Evolutionary conservation across 2,888 invertebrate genomes (phyloP), one percentile per base, ranked within the genome.

Genomic region (Phaonia tiefii): DNA sequence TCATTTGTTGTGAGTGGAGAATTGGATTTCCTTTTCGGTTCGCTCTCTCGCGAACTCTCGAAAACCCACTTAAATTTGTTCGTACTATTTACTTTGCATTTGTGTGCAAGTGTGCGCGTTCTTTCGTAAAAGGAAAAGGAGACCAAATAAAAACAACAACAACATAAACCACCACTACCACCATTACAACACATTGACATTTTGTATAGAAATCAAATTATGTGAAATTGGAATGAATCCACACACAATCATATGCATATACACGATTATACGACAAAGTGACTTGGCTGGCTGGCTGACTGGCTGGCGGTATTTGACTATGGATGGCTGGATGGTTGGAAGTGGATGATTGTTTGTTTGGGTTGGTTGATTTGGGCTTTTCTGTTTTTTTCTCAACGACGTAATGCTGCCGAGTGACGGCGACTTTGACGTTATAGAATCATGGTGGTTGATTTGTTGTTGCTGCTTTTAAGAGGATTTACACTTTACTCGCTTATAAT

Each of bases 381-480:
- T 65, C 31, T 49, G 13, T 42, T 72, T 39, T 58, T 49, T n/a
- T 49, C 4, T 46, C 46, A 1, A 2, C 46, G 17, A 4, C 58
- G 31, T 58, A 58, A 58, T 58, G 51, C 22, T 73, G 22, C 4
- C 26, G 42, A 10, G 22, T 25, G 56, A 13, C 4, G 3, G 31
- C 8, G 31, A 31, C 31, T 31, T 15, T 37, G 58, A 49, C 11
- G 65, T 46, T 22, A 25, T 58, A 15, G n/a, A 3, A 39, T 37
- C 20, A 20, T 60, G 60, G 60, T 60, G 60, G 39, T 60, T 39
- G 39, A 3, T 58, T 56, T 37, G 65, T 67, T 75, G 58, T 67
- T 63, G 73, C 25, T 72, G 25, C 65, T 70, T 78, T 72, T 80
- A 78, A 83, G 79, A 83, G 83, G 81, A 82, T 83, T 83, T 84